These are phyloP conservation scores for Psilanteris sp. DNA, from an alignment of 1,140 invertebrate species.

Conservation along the genomic window DNA sequence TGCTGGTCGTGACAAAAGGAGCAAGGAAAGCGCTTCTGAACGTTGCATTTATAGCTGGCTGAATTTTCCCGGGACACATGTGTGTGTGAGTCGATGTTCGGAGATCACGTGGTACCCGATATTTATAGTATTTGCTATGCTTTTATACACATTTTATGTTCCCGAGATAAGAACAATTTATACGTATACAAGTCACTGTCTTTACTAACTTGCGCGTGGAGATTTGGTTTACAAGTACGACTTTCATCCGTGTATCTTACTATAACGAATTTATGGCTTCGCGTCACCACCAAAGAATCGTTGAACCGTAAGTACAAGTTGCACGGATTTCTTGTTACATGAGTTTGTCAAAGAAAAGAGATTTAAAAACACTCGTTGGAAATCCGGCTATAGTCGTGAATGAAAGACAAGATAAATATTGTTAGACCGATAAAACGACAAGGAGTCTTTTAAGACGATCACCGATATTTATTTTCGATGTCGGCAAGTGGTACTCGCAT, in stretches of 20 bases:
- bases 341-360: slow-evolving; percentile 57
- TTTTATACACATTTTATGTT: slow-evolving; percentile 32
- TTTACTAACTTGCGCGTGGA: slow-evolving; percentile 9
- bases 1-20: too few species aligned
- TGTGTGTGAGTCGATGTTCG: too few species aligned
- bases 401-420: slow-evolving; percentile 56
- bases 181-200: slow-evolving; percentile 33
- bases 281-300: slow-evolving; percentile 45
- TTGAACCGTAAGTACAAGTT: slow-evolving; percentile 50
- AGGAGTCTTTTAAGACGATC: slow-evolving; percentile 44
- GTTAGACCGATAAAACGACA: slow-evolving; percentile 40
- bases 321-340: slow-evolving; percentile 49
- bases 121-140: slow-evolving; percentile 13
- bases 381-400: slow-evolving; percentile 47
- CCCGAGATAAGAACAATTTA: slow-evolving; percentile 43
- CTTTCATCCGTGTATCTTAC: slow-evolving; percentile 50
- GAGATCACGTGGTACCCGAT: slow-evolving; percentile 9
- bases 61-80: too few species aligned
- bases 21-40: too few species aligned
- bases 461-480: slow-evolving; percentile 50
- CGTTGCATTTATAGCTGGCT: too few species aligned
- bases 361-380: slow-evolving; percentile 51
- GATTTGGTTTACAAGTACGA: slow-evolving; percentile 23
- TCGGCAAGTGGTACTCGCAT: slow-evolving; percentile 22
- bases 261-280: slow-evolving; percentile 55